Evolutionary conservation across 2,888 invertebrate species (phyloP).

Genomic region (Aquatica leii): DNA sequence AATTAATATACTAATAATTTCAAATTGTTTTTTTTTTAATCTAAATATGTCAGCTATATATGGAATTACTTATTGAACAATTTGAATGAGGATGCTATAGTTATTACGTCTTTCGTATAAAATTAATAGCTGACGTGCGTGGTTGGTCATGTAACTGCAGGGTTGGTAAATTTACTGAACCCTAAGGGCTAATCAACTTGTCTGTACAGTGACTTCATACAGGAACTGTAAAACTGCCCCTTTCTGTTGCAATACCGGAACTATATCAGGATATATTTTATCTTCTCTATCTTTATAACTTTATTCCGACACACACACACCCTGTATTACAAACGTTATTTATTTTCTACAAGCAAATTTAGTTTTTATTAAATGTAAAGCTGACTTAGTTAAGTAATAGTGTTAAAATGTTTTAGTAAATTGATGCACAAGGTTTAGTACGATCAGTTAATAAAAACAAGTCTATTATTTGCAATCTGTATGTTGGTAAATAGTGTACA

Average conservation of each 20-base stretch:
- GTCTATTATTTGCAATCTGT: no score
- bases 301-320: no score
- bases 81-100: conserved; percentile 1
- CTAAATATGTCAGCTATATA: background rate
- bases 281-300: conserved; percentile 1
- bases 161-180: conserved; percentile 37
- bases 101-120: conserved; percentile 24
- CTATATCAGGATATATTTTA: conserved; percentile 29
- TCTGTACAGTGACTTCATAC: conserved; percentile 28
- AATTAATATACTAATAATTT: background rate
- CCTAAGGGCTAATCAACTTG: conserved; percentile 37
- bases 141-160: conserved; percentile 27
- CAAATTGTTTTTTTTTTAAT: background rate
- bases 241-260: conserved; percentile 28
- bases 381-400: no score
- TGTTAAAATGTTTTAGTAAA: no score
- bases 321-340: no score
- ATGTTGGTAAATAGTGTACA: no score
- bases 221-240: conserved; percentile 33
- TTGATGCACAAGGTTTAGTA: no score
- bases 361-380: no score
- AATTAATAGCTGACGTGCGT: conserved; percentile 36
- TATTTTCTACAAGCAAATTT: no score
- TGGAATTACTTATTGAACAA: background rate
- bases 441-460: no score